Base-by-base conservation (phyloP, 2,797 vertebrate species). In the Propithecus deckenii region DNA sequence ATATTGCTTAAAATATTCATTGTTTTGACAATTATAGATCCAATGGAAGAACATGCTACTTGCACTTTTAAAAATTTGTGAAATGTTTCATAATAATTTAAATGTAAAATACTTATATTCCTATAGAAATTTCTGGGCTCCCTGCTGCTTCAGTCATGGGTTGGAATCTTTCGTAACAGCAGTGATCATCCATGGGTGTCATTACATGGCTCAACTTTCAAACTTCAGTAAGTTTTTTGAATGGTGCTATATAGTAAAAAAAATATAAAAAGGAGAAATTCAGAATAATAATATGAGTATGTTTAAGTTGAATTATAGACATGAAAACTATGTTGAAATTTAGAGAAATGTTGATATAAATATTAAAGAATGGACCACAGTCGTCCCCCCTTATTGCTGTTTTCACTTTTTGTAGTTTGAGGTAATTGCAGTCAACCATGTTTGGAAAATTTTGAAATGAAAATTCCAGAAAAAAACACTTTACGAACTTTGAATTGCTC, bases 111-210 rank as follows among this genome's bases (percentile, higher is more conserved):
- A 3, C 81, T 87, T 55, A 11, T 28, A 87, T 32, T 14, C 32
- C 15, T 6, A 5, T 17, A 97, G 95, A 0, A 5, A 22, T 43
- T 97, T 48, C 35, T 97, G 79, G 0, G 0, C 0, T 13, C 0
- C 5, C 0, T 93, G 35, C 81, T 15, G 32, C 0, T 0, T 22
- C 0, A 0, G 0, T 61, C 74, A 35, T 96, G 97, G 95, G 17
- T 46, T 87, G 17, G 38, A 52, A 6, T 91, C n/a, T 74, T 41
- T 23, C 38, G 57, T 61, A 3, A 32, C 0, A 55, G 63, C 30
- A 74, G 2, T 8, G 0, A 10, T 78, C 57, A 93, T 0, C 7
- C 38, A 0, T 96, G 90, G 90, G 12, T 22, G 25, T 59, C 3
- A 43, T 23, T 20, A 67, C 65, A 76, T 3, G 25, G 41, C 17